phyloP scores from a whole-genome alignment of 2,888 invertebrate genomes.

The Lycaena phlaeas region DNA sequence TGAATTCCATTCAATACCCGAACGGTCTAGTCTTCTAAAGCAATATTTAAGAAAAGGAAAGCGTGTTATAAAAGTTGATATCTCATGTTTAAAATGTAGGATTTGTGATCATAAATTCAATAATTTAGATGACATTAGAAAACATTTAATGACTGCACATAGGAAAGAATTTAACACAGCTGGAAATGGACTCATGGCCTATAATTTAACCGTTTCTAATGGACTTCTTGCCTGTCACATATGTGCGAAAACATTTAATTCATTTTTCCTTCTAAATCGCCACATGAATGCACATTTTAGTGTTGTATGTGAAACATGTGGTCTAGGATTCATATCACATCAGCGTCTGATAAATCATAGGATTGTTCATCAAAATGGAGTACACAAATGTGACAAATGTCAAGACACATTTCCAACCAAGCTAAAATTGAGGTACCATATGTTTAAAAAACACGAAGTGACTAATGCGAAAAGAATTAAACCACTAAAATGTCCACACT shows the following conservation, averaged over 20 bases:
- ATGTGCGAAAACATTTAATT: slow-evolving; percentile 51
- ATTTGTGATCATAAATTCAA: slow-evolving; percentile 51
- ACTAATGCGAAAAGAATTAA: slow-evolving; percentile 47
- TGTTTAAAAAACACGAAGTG: slow-evolving; percentile 52
- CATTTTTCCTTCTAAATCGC: slow-evolving; percentile 52
- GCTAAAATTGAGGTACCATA: slow-evolving; percentile 51
- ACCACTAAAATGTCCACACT: slow-evolving; percentile 58
- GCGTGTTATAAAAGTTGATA: slow-evolving; percentile 58
- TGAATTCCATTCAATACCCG: slow-evolving; percentile 36
- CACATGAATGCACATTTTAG: slow-evolving; percentile 64
- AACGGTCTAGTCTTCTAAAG: slow-evolving; percentile 41
- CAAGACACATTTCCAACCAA: slow-evolving; percentile 51
- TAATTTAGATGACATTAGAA: slow-evolving; percentile 48
- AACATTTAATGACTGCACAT: slow-evolving; percentile 40
- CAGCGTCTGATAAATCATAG: slow-evolving; percentile 53
- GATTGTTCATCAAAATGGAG: slow-evolving; percentile 53
- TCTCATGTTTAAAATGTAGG: slow-evolving; percentile 50
- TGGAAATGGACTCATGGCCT: slow-evolving; percentile 58
- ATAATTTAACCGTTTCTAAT: slow-evolving; percentile 40
- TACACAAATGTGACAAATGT: slow-evolving; percentile 52
- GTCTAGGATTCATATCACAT: slow-evolving; percentile 58
- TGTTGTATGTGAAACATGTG: slow-evolving; percentile 62
- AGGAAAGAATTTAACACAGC: slow-evolving; percentile 57
- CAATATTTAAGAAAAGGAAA: slow-evolving; percentile 55
- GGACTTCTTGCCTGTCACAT: slow-evolving; percentile 50